A percentile compares a stretch with the other conserved stretches of the same genome.
These are phyloP conservation scores for Salvelinus namaycush DNA, from an alignment of 2,113 vertebrate genomes.

Conservation along the genomic window DNA sequence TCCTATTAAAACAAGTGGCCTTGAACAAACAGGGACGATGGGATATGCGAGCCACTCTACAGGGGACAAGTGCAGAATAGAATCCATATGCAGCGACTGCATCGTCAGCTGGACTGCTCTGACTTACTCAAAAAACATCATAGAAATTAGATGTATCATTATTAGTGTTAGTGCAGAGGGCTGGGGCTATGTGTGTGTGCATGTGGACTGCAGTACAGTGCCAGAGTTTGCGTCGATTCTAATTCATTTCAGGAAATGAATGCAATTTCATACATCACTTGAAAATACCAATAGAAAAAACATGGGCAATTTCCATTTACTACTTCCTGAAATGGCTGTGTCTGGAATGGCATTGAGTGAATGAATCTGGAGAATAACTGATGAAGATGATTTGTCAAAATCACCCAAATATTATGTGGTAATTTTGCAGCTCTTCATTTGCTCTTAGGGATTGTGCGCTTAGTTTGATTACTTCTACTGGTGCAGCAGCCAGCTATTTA, in stretches of 20 bases:
- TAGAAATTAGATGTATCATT: neutral
- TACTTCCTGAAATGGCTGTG: neutral
- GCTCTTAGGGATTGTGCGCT: neutral
- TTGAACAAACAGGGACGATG: conserved; percentile 44
- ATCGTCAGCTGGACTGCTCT: neutral
- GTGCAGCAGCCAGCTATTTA: neutral
- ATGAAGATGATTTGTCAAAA: neutral
- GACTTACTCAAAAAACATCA: neutral
- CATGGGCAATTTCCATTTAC: neutral
- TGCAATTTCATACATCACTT: neutral
- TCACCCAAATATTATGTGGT: neutral
- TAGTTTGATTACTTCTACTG: conserved; percentile 1
- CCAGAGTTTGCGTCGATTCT: neutral
- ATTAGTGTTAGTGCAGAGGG: neutral
- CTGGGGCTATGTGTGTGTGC: neutral
- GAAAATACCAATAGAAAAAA: neutral
- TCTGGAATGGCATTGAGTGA: neutral
- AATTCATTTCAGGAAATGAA: neutral
- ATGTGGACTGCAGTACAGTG: neutral
- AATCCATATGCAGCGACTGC: neutral
- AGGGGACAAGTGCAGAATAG: conserved; percentile 9
- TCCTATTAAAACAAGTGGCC: conserved; percentile 43
- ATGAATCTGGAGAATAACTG: neutral
- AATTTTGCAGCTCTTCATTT: neutral
- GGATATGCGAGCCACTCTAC: conserved; percentile 14